A percentile compares a stretch with the other conserved stretches of the same genome.
Evolutionary conservation across 2,797 vertebrate genomes (phyloP).

Genomic region (Enteromius radiatus): DNA sequence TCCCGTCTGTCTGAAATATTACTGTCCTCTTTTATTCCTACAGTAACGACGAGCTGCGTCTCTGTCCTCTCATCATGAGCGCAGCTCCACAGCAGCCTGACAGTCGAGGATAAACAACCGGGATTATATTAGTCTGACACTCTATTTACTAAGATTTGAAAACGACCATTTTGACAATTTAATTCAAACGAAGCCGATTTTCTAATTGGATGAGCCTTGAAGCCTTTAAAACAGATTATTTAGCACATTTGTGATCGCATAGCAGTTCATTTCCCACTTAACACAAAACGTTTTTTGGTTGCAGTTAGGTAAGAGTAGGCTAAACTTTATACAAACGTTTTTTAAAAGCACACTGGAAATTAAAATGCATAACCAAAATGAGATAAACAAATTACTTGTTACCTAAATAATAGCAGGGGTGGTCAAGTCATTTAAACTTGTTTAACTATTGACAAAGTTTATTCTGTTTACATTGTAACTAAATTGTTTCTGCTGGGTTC

Average conservation of each 20-base stretch:
- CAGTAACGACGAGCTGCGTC: background rate
- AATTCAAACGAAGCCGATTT: background rate
- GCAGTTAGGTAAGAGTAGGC: too few relatives aligned
- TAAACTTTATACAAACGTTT: too few relatives aligned
- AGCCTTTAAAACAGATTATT: background rate
- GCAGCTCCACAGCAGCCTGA: background rate
- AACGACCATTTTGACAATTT: background rate
- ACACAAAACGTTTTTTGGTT: background rate
- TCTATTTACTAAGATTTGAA: background rate
- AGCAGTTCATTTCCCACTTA: too few relatives aligned
- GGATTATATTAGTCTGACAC: background rate
- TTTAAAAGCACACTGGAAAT: too few relatives aligned
- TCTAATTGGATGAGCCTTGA: background rate
- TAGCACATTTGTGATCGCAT: background rate
- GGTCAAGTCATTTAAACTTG: too few relatives aligned
- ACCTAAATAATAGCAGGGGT: too few relatives aligned
- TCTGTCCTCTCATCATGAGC: background rate
- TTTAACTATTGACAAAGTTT: too few relatives aligned
- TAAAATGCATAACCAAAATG: too few relatives aligned
- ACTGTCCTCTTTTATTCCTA: constrained; percentile 45
- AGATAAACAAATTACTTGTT: too few relatives aligned
- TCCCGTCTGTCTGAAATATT: constrained; percentile 72
- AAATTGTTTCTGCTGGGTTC: background rate
- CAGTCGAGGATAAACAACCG: background rate
- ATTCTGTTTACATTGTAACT: background rate